phyloP scores from a whole-genome alignment of 2,888 invertebrate species.

The Allophyes oxyacanthae region DNA sequence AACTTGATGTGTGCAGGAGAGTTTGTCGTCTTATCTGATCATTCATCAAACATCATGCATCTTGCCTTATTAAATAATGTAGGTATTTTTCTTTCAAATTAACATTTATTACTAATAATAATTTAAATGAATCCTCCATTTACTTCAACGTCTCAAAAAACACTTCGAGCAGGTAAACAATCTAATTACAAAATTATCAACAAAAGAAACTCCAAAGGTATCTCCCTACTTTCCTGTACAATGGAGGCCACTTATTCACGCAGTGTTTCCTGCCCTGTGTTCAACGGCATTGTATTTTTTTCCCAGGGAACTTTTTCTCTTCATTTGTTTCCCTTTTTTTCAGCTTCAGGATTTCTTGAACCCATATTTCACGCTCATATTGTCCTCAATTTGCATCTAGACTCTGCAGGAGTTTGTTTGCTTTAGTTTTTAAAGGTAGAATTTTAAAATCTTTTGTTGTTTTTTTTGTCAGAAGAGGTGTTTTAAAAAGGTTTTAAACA shows the following conservation, averaged over 20 bases:
- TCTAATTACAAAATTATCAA: slow-evolving; percentile 56
- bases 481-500: slow-evolving; percentile 16
- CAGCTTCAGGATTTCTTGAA: slow-evolving; percentile 86
- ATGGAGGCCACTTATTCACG: slow-evolving; percentile 83
- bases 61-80: no score
- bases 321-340: slow-evolving; percentile 83
- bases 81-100: no score
- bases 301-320: slow-evolving; percentile 80
- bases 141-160: slow-evolving; percentile 13
- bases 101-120: neutral
- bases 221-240: slow-evolving; percentile 61
- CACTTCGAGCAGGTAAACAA: slow-evolving; percentile 50
- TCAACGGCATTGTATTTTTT: slow-evolving; percentile 76
- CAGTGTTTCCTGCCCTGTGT: slow-evolving; percentile 83
- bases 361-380: slow-evolving; percentile 89
- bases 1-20: no score
- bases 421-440: slow-evolving; percentile 54
- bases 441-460: slow-evolving; percentile 51
- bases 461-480: slow-evolving; percentile 24
- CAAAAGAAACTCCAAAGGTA: slow-evolving; percentile 51
- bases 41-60: no score
- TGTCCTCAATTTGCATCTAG: slow-evolving; percentile 79
- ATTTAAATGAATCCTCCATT: slow-evolving; percentile 3
- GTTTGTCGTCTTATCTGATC: no score
- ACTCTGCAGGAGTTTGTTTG: slow-evolving; percentile 61